Conservation (phyloP, 2,797 vertebrate genomes). For the Atherinosoma microstoma region DNA sequence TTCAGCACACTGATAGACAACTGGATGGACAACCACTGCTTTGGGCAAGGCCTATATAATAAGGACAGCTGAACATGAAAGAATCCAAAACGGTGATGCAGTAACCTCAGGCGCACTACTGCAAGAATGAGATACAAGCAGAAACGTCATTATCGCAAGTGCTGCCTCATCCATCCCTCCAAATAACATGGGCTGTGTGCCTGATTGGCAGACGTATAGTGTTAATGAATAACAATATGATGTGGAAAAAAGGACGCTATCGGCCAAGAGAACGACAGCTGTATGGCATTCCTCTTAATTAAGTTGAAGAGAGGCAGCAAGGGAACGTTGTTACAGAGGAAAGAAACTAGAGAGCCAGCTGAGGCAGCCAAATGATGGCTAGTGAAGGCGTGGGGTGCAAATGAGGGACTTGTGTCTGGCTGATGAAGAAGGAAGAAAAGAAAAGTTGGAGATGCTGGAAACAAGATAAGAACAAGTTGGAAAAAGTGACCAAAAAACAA, state of each 20-base stretch:
- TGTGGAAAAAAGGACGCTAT: constrained; percentile 46
- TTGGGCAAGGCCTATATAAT: constrained; percentile 45
- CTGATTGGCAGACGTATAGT: constrained; percentile 74
- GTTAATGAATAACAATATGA: constrained; percentile 80
- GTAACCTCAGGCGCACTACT: constrained; percentile 62
- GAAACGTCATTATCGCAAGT: constrained; percentile 69
- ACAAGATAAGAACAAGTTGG: constrained; percentile 30
- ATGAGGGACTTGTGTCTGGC: constrained; percentile 26
- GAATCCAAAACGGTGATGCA: constrained; percentile 54
- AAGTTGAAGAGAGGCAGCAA: constrained; percentile 69
- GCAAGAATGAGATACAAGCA: constrained; percentile 69
- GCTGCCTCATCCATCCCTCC: constrained; percentile 64
- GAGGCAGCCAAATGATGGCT: constrained; percentile 42
- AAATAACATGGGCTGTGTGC: constrained; percentile 72
- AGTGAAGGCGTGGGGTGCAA: constrained; percentile 5
- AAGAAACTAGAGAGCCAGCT: constrained; percentile 58
- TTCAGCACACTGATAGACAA: constrained; percentile 42
- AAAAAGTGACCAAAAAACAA: constrained; percentile 26
- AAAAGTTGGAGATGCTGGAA: constrained; percentile 9
- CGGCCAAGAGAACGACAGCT: constrained; percentile 73
- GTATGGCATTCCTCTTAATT: constrained; percentile 75
- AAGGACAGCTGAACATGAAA: constrained; percentile 62
- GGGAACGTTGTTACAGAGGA: constrained; percentile 44
- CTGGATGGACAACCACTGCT: constrained; percentile 34
- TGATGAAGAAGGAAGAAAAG: constrained; percentile 23